These are phyloP conservation scores for Andrena trimmerana DNA, from an alignment of 2,888 invertebrate genomes.

Conservation along the genomic window DNA sequence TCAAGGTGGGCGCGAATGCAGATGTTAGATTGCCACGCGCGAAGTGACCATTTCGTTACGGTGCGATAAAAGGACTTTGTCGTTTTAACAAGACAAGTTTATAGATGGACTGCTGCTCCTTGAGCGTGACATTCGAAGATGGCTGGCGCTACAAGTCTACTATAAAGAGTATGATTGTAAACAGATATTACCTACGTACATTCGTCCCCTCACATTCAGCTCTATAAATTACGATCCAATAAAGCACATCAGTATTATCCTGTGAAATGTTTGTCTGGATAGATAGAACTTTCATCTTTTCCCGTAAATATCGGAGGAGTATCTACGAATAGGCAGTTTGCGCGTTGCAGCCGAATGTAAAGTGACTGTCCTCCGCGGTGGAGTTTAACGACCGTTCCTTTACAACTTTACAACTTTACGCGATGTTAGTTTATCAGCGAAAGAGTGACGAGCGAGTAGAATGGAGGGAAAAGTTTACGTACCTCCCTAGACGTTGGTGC, in stretches of 20 bases:
- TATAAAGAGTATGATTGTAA: constrained; percentile 1
- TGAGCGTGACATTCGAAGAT: not conserved
- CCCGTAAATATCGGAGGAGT: not conserved
- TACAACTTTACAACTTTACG: no score
- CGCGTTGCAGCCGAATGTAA: not conserved
- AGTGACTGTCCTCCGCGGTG: not conserved
- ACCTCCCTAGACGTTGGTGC: constrained; percentile 85
- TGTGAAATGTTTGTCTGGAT: not conserved
- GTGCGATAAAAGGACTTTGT: not conserved
- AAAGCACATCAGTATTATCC: constrained; percentile 13
- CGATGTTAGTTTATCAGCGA: no score
- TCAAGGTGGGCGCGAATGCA: not conserved
- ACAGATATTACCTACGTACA: not conserved
- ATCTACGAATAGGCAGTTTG: not conserved
- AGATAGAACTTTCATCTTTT: not conserved
- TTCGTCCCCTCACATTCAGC: not conserved
- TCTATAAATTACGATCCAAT: constrained; percentile 1
- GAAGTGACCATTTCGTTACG: no score
- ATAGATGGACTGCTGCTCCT: not conserved
- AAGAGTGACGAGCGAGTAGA: not conserved
- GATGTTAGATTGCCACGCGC: no score
- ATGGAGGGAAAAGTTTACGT: constrained; percentile 44
- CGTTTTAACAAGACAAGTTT: not conserved
- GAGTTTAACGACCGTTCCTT: no score
- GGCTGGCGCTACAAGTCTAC: constrained; percentile 8